phyloP scores from a whole-genome alignment of 2,113 vertebrate species.

The Ameiurus melas region DNA sequence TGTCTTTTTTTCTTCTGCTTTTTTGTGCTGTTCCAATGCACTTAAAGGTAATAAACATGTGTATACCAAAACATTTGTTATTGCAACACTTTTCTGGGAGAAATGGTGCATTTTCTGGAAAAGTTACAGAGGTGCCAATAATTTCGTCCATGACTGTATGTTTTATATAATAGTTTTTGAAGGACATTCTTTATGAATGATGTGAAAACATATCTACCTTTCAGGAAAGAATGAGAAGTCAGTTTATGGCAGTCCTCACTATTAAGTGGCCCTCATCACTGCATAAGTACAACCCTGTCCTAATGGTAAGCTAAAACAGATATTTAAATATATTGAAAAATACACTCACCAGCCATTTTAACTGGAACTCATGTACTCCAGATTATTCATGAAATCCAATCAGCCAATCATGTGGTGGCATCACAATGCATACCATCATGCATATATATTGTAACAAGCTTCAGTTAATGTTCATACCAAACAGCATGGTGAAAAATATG shows the following conservation, averaged over 20 bases:
- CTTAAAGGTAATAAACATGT: no score
- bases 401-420: neutral
- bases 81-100: no score
- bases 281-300: constrained; percentile 57
- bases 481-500: neutral
- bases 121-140: no score
- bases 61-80: no score
- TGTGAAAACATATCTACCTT: constrained; percentile 21
- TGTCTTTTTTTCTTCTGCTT: no score
- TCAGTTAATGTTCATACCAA: neutral
- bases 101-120: no score
- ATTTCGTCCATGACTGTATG: no score
- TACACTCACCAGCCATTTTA: neutral
- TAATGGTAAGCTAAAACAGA: constrained; percentile 65
- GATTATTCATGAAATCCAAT: neutral
- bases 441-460: neutral
- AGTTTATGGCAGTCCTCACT: constrained; percentile 68
- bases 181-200: neutral
- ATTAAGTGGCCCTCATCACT: constrained; percentile 68
- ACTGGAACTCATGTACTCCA: neutral
- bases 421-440: neutral
- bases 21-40: no score
- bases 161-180: no score
- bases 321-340: neutral
- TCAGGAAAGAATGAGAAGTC: constrained; percentile 65